Percentiles rank a stretch among this genome's conserved stretches.
Evolutionary conservation across 2,888 invertebrate genomes (phyloP).

Genomic region (Tupiocoris notatus): DNA sequence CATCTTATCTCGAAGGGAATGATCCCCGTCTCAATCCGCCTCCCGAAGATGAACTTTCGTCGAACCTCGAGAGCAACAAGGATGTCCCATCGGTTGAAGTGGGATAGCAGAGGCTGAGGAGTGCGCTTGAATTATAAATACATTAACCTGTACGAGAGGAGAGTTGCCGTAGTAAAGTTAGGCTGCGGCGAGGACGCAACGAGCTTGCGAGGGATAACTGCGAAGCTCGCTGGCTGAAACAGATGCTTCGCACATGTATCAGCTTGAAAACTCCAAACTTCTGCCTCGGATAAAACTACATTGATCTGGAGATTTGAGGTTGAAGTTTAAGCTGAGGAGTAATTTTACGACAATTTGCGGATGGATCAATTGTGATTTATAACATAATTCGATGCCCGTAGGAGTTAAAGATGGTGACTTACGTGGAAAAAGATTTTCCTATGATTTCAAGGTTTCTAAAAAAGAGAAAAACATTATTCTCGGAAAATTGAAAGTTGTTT

Average conservation of each 20-base stretch:
- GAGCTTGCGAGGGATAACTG: neutral
- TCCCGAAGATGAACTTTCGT: conserved; percentile 26
- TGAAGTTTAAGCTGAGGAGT: no score
- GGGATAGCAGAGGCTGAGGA: neutral
- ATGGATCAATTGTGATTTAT: no score
- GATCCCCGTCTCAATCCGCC: conserved; percentile 3
- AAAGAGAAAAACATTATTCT: no score
- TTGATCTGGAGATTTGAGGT: no score
- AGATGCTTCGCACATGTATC: neutral
- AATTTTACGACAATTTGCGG: no score
- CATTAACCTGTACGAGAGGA: conserved; percentile 14
- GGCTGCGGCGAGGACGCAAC: conserved; percentile 5
- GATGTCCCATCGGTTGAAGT: neutral
- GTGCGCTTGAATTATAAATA: conserved; percentile 26
- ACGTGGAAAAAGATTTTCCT: no score
- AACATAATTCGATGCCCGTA: no score
- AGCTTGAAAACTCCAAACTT: neutral
- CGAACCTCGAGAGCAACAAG: neutral
- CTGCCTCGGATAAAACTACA: neutral
- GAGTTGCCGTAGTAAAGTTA: conserved; percentile 16
- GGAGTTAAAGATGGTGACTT: no score
- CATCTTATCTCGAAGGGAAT: conserved; percentile 19
- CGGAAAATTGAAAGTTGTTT: no score
- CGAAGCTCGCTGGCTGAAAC: neutral
- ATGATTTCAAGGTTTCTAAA: no score